Conservation (phyloP, 2,888 invertebrate species). For the Epicampocera succincta region DNA sequence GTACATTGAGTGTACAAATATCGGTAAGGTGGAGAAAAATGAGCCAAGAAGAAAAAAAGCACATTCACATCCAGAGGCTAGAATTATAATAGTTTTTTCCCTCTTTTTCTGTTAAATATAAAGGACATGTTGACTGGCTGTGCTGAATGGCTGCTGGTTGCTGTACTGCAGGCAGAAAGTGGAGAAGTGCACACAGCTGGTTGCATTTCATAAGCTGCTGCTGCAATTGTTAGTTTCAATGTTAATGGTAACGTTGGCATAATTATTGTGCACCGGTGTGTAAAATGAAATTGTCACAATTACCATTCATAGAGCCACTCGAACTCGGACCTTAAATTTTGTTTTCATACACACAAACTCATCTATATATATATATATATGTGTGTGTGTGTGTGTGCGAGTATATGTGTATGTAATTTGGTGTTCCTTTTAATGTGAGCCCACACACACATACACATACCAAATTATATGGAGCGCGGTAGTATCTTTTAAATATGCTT, state of each 20-base stretch:
- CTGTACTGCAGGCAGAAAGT: conserved; percentile 9
- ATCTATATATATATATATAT: too few species aligned
- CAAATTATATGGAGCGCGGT: background rate
- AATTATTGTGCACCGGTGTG: conserved; percentile 71
- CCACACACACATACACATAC: background rate
- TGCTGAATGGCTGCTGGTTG: conserved; percentile 26
- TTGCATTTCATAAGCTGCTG: conserved; percentile 40
- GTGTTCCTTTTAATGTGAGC: conserved; percentile 5
- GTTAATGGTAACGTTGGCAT: conserved; percentile 64
- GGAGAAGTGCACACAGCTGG: conserved; percentile 32
- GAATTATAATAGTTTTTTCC: conserved; percentile 42
- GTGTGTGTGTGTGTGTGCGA: background rate
- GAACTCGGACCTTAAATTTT: conserved; percentile 48
- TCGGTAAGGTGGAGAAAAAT: conserved; percentile 28
- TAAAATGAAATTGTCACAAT: conserved; percentile 73
- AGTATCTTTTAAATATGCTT: conserved; percentile 53
- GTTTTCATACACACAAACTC: conserved; percentile 1
- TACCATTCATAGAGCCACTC: conserved; percentile 64
- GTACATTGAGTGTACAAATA: conserved; percentile 31
- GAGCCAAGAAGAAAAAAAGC: conserved; percentile 18
- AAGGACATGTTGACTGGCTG: conserved; percentile 26
- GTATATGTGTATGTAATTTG: background rate
- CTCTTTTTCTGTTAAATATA: conserved; percentile 41
- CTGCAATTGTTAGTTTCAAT: conserved; percentile 58
- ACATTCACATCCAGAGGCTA: conserved; percentile 52